These are phyloP conservation scores for Pseudomyrmex gracilis DNA, from an alignment of 1,140 invertebrate genomes.

Conservation along the genomic window DNA sequence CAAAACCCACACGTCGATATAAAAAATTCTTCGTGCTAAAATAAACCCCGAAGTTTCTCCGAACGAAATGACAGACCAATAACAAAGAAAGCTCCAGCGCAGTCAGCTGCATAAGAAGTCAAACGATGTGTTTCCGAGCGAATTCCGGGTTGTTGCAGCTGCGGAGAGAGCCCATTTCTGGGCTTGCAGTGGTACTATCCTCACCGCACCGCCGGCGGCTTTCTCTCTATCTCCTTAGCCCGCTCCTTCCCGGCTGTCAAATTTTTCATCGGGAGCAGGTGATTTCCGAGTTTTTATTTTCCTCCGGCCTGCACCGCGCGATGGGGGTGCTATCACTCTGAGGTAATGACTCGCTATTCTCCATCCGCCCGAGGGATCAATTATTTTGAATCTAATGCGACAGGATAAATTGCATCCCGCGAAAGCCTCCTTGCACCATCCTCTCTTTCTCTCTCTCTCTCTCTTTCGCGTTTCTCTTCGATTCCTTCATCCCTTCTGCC, in stretches of 20 bases:
- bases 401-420: conserved; percentile 76
- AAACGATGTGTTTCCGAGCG: conserved; percentile 29
- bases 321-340: conserved; percentile 69
- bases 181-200: conserved; percentile 8
- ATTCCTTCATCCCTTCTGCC: conserved; percentile 21
- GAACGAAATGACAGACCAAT: conserved; percentile 19
- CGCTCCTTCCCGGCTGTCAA: conserved; percentile 57
- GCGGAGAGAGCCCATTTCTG: conserved; percentile 36
- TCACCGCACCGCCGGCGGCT: conserved; percentile 8
- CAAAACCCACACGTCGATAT: background rate
- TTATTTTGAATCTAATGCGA: conserved; percentile 80
- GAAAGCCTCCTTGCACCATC: conserved; percentile 42
- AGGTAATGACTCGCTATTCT: conserved; percentile 78
- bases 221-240: conserved; percentile 29
- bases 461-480: background rate
- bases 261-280: conserved; percentile 73
- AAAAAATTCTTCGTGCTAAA: conserved; percentile 13
- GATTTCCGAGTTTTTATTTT: conserved; percentile 79
- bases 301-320: conserved; percentile 54
- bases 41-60: background rate
- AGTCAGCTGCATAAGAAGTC: conserved; percentile 47
- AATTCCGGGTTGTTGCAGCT: conserved; percentile 54
- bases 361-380: conserved; percentile 77
- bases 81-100: conserved; percentile 30
- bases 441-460: background rate